phyloP scores from a whole-genome alignment of 2,888 invertebrate species.

The Tachina fera region DNA sequence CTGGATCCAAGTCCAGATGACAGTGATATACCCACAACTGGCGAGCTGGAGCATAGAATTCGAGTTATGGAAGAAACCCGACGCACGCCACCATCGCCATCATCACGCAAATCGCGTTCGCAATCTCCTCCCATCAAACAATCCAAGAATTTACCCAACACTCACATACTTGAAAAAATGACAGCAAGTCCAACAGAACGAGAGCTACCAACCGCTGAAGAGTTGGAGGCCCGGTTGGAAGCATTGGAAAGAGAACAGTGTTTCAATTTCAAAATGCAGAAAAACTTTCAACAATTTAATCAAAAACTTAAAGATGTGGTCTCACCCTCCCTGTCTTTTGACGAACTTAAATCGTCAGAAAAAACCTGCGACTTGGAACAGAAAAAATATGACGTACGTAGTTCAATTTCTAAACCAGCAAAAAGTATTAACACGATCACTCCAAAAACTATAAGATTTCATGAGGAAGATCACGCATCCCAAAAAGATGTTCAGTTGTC shows the following conservation, averaged over 20 bases:
- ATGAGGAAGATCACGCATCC: slow-evolving; percentile 73
- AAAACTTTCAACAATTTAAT: slow-evolving; percentile 78
- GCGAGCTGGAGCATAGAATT: slow-evolving; percentile 80
- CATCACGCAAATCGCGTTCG: slow-evolving; percentile 74
- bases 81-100: slow-evolving; percentile 74
- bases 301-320: slow-evolving; percentile 77
- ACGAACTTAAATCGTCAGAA: slow-evolving; percentile 75
- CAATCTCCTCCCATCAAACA: slow-evolving; percentile 76
- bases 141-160: slow-evolving; percentile 73
- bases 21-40: slow-evolving; percentile 78
- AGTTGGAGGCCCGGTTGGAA: slow-evolving; percentile 78
- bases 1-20: slow-evolving; percentile 79
- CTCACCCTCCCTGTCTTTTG: slow-evolving; percentile 78
- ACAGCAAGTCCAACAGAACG: slow-evolving; percentile 75
- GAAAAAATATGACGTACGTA: slow-evolving; percentile 7
- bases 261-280: slow-evolving; percentile 80
- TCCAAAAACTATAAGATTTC: slow-evolving; percentile 78
- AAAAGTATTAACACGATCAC: slow-evolving; percentile 71
- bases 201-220: slow-evolving; percentile 78
- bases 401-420: slow-evolving; percentile 16
- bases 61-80: slow-evolving; percentile 77
- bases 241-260: slow-evolving; percentile 77
- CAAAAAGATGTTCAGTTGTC: slow-evolving; percentile 68
- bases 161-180: slow-evolving; percentile 76
- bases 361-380: slow-evolving; percentile 75